A percentile compares a stretch with the other conserved stretches of the same genome.
Evolutionary conservation across 1,140 invertebrate genomes (phyloP).

Genomic region (Drosophila gunungcola): DNA sequence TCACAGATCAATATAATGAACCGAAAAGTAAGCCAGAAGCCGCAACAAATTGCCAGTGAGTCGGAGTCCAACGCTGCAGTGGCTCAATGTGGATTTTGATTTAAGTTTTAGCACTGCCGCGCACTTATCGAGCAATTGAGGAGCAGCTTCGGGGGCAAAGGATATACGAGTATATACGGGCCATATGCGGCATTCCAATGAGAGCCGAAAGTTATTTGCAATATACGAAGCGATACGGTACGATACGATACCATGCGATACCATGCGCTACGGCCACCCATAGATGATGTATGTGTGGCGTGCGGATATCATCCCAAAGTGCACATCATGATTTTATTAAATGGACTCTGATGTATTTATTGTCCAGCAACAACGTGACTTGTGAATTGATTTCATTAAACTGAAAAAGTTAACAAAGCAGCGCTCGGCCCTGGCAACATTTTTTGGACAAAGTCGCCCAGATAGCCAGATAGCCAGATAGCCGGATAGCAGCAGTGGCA

Average conservation of each 20-base stretch:
- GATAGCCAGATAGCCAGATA: slow-evolving; percentile 25
- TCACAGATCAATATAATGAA: slow-evolving; percentile 57
- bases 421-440: slow-evolving; percentile 50
- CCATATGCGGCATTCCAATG: slow-evolving; percentile 73
- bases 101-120: slow-evolving; percentile 64
- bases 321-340: slow-evolving; percentile 85
- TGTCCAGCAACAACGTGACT: slow-evolving; percentile 84
- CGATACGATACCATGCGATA: slow-evolving; percentile 36
- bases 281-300: slow-evolving; percentile 39
- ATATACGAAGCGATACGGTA: slow-evolving; percentile 72
- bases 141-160: slow-evolving; percentile 8
- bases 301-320: slow-evolving; percentile 72
- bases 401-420: slow-evolving; percentile 82
- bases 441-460: slow-evolving; percentile 66
- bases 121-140: slow-evolving; percentile 74
- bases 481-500: slow-evolving; percentile 5
- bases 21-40: slow-evolving; percentile 48
- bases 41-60: slow-evolving; percentile 51
- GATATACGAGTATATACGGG: slow-evolving; percentile 19
- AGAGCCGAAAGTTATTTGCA: slow-evolving; percentile 72
- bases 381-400: slow-evolving; percentile 85
- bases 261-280: slow-evolving; percentile 56
- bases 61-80: slow-evolving; percentile 30
- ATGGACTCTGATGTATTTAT: slow-evolving; percentile 85
- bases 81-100: slow-evolving; percentile 66